These are phyloP conservation scores for Numenius phaeopus DNA, from an alignment of 2,797 vertebrate genomes.

Conservation along the genomic window DNA sequence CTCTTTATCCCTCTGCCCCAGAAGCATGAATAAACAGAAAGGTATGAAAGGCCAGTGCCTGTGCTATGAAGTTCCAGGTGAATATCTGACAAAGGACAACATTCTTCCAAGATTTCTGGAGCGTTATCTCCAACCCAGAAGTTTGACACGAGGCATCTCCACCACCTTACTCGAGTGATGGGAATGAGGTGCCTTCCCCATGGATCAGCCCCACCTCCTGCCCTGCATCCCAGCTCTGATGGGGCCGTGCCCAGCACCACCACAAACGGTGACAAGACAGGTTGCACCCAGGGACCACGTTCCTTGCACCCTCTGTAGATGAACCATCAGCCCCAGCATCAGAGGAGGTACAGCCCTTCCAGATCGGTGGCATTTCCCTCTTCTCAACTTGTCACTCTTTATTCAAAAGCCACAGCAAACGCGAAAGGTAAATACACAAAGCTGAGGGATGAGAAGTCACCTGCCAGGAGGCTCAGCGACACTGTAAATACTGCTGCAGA, in stretches of 20 bases:
- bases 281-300: too few relatives aligned
- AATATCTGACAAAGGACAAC: not conserved
- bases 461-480: not conserved
- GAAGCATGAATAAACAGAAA: not conserved
- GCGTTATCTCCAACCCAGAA: not conserved
- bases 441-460: not conserved
- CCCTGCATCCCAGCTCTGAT: not conserved
- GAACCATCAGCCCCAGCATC: not conserved
- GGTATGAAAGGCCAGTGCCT: not conserved
- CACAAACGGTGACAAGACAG: accelerated
- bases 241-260: not conserved
- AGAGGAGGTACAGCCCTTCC: not conserved
- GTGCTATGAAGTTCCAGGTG: not conserved
- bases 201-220: accelerated
- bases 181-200: accelerated
- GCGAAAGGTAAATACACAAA: not conserved
- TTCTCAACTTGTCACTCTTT: not conserved
- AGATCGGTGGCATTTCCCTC: accelerated
- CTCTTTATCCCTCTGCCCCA: not conserved
- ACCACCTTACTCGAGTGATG: accelerated
- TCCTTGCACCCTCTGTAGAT: not conserved
- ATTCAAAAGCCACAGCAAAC: not conserved
- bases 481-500: not conserved
- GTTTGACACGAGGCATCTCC: accelerated
- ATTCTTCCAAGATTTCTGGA: not conserved